A percentile compares a stretch with the other conserved stretches of the same genome.
phyloP scores from a whole-genome alignment of 2,888 invertebrate species.

The Phyllotreta striolata region DNA sequence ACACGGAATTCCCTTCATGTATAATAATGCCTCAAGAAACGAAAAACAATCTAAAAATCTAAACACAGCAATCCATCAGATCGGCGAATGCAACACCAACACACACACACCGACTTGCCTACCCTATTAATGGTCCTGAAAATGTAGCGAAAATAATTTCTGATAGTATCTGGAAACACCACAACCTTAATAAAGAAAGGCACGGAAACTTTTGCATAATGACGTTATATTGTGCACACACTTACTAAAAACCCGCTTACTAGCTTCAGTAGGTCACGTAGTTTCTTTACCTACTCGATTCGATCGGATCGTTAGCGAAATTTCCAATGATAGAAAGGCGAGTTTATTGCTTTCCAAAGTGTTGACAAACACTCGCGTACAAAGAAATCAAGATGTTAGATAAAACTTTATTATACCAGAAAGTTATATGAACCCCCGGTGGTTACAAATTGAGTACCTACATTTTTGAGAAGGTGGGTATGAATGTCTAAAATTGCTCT shows the following conservation, averaged over 20 bases:
- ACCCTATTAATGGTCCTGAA: slow-evolving; percentile 8
- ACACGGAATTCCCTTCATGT: too few relatives aligned
- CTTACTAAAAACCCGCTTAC: slow-evolving; percentile 1
- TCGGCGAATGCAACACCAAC: slow-evolving; percentile 4
- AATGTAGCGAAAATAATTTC: slow-evolving; percentile 11
- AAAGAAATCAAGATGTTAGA: too few relatives aligned
- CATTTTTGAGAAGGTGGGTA: too few relatives aligned
- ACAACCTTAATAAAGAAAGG: slow-evolving; percentile 17
- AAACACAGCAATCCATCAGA: background rate
- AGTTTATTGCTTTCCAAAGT: too few relatives aligned
- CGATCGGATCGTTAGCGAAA: background rate
- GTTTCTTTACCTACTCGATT: background rate
- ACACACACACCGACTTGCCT: background rate
- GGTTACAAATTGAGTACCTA: too few relatives aligned
- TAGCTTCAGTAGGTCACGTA: slow-evolving; percentile 12
- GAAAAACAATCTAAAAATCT: slow-evolving; percentile 1
- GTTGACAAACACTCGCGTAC: too few relatives aligned
- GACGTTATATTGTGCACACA: slow-evolving; percentile 8
- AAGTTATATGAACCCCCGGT: too few relatives aligned
- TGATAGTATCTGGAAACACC: slow-evolving; percentile 17
- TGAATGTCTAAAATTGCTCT: too few relatives aligned
- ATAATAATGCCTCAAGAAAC: too few relatives aligned
- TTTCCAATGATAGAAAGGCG: background rate
- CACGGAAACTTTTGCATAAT: slow-evolving; percentile 20
- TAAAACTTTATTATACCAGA: too few relatives aligned